Evolutionary conservation across 2,797 vertebrate species (phyloP).

Genomic region (Ficedula albicollis): DNA sequence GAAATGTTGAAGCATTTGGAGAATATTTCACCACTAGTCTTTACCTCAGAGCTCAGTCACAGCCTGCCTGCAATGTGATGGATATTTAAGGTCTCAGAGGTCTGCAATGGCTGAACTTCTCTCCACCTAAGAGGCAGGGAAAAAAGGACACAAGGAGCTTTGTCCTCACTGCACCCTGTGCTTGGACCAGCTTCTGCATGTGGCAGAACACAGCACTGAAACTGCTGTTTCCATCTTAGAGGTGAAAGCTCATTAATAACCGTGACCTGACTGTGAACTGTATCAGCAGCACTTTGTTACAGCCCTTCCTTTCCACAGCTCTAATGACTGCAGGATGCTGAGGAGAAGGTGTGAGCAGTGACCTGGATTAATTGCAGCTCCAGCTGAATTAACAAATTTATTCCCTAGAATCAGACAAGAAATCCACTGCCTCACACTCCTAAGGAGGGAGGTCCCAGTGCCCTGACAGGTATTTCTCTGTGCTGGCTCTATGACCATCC

Average conservation of each 20-base stretch:
- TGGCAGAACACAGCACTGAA: neutral
- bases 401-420: slow-evolving; percentile 10
- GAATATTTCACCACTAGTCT: neutral
- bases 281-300: neutral
- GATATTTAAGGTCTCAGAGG: neutral
- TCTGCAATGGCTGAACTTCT: neutral
- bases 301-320: slow-evolving; percentile 31
- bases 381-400: slow-evolving; percentile 44
- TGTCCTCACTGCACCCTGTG: neutral
- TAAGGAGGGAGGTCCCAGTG: neutral
- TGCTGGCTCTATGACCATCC: neutral
- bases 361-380: slow-evolving; percentile 58
- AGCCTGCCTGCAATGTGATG: neutral
- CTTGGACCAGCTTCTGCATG: neutral
- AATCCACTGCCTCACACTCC: neutral
- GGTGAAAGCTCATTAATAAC: slow-evolving; percentile 64
- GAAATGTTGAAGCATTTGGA: neutral
- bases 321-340: slow-evolving; percentile 35
- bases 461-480: neutral
- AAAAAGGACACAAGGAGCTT: neutral
- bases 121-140: neutral
- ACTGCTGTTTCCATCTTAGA: slow-evolving; percentile 35
- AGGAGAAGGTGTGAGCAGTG: slow-evolving; percentile 51
- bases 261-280: slow-evolving; percentile 55
- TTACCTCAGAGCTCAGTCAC: neutral